phyloP scores from a whole-genome alignment of 2,113 vertebrate genomes.

The Eira barbara region DNA sequence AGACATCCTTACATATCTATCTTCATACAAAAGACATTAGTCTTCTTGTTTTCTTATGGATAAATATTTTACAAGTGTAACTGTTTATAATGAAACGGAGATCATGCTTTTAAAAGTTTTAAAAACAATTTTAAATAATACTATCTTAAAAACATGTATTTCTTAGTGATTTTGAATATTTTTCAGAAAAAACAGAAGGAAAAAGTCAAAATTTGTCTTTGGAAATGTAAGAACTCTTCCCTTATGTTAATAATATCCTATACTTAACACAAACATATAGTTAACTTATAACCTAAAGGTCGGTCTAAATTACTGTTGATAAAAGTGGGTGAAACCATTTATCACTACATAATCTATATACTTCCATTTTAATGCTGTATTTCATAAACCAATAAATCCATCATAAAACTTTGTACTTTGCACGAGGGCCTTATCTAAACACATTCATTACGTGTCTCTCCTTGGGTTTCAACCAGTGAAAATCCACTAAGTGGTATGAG shows the following conservation, averaged over 20 bases:
- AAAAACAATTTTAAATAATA: neutral
- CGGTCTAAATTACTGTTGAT: slow-evolving; percentile 16
- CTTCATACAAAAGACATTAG: neutral
- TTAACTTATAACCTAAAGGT: slow-evolving; percentile 58
- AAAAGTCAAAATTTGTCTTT: neutral
- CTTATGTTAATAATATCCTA: neutral
- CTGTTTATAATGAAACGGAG: slow-evolving; percentile 2
- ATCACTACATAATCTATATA: slow-evolving; percentile 77
- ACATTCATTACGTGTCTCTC: slow-evolving; percentile 71
- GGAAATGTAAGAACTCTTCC: neutral
- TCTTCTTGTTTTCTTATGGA: neutral
- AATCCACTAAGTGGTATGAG: slow-evolving; percentile 56
- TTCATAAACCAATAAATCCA: slow-evolving; percentile 79
- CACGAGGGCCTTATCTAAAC: slow-evolving; percentile 73
- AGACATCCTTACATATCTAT: neutral
- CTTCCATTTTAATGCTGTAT: slow-evolving; percentile 69
- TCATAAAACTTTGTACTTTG: slow-evolving; percentile 86
- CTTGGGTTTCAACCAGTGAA: slow-evolving; percentile 57
- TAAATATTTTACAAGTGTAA: neutral
- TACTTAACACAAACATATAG: neutral
- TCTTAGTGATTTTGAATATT: neutral
- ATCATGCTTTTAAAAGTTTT: neutral
- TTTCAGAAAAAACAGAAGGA: neutral
- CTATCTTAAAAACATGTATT: neutral
- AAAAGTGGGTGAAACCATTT: slow-evolving; percentile 74